Evolutionary conservation across 1,140 invertebrate species (phyloP), one percentile per base, ranked within the genome.

Genomic region (Psix sp.): DNA sequence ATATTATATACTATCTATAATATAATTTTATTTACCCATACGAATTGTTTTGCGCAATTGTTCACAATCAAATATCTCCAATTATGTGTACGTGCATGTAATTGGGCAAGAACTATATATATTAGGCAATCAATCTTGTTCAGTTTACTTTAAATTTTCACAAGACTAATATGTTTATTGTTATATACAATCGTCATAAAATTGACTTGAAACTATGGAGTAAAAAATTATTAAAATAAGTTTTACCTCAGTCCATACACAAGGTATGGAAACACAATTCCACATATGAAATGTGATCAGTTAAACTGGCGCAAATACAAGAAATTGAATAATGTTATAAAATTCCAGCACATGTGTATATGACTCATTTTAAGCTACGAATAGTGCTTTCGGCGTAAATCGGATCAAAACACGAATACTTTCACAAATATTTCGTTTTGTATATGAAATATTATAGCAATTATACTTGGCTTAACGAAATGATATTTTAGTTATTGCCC

Each of bases 401-500:
- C 5, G 39, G 46, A 46, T 68, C 59, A 21, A 59, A 59, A 60
- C 26, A 36, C 38, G 45, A 24, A 51, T 62, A 62, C 66, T 70
- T 70, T 70, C 56, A 62, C 51, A 45, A 24, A 52, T n/a, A 7
- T 49, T 54, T 48, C n/a, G 16, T 42, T 46, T 46, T 52, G 13
- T 52, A 42, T 15, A 54, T 40, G 2, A 40, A n/a, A n/a, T n/a
- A n/a, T n/a, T n/a, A n/a, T n/a, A n/a, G n/a, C n/a, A n/a, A n/a
- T n/a, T n/a, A n/a, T n/a, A n/a, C n/a, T n/a, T n/a, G n/a, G n/a
- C n/a, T n/a, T n/a, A 49, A 7, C 16, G 6, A 38, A 54, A 49
- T 29, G 21, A 72, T 45, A 57, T 45, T 35, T 20, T 63, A 66
- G 70, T 66, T 60, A 38, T 66, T 60, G 60, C 70, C 60, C 60